Base-by-base conservation (phyloP, 2,797 vertebrate genomes). In the Stomatorhinus walkeri region DNA sequence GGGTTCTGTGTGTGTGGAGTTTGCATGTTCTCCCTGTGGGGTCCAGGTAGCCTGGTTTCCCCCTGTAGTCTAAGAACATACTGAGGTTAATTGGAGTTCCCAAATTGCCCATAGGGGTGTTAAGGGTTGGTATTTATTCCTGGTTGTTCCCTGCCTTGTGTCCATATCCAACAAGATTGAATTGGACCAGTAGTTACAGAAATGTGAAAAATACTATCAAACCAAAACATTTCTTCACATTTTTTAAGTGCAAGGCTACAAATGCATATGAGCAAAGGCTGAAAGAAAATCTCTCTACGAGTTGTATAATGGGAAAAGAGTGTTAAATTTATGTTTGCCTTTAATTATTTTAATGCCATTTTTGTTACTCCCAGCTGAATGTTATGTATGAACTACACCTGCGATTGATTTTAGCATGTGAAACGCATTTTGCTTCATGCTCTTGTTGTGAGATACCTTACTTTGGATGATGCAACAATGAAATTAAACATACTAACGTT, bases 401-500 rank as follows among this genome's bases (percentile, higher is more conserved):
- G 4, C 3, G 28, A 40, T 10, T 52, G 7, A 49, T 72, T 49
- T 51, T 72, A 40, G 24, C 85, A 32, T 68, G 51, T 72, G 36
- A 54, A 64, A 87, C 46, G 5, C 12, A 40, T 87, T 89, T 64
- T 48, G 54, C 59, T n/a, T n/a, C 3, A 51, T 22, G 56, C 28
- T 64, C 24, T 59, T 51, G 28, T 76, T 61, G 54, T 36, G 43
- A 54, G 72, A 72, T 86, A 9, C 48, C 68, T 87, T 19, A 87
- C 54, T 52, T 46, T 16, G 28, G 56, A 76, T 64, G 52, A 64
- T 84, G 16, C 87, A 85, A 28, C 76, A 56, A 36, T 90, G 12
- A 91, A 61, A 90, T 84, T 16, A 76, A 91, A 87, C 36, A 54
- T 85, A 91, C 91, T 94, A 92, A 94, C 90, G 76, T 94, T 89